Evolutionary conservation across 2,888 invertebrate genomes (phyloP).

Genomic region (Philereme vetulata): DNA sequence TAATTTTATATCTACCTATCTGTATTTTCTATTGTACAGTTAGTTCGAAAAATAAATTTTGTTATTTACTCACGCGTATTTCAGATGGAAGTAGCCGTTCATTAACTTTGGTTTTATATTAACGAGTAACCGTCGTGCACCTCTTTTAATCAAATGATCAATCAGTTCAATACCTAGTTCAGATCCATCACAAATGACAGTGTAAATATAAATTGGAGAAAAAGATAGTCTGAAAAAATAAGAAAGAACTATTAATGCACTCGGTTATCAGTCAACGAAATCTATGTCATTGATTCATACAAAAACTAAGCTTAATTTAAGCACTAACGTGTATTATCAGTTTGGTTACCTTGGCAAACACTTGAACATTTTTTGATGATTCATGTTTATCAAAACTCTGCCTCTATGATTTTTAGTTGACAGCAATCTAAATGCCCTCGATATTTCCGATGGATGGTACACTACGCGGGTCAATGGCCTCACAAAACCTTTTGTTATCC

Average conservation of each 20-base stretch:
- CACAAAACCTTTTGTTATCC: constrained; percentile 32
- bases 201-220: constrained; percentile 7
- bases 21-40: no score
- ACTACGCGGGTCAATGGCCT: constrained; percentile 28
- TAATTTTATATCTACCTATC: no score
- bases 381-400: constrained; percentile 32
- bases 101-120: constrained; percentile 18
- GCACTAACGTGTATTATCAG: no score
- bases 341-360: constrained; percentile 15
- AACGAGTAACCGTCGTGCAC: constrained; percentile 21
- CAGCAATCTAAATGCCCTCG: constrained; percentile 26
- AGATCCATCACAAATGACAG: constrained; percentile 30
- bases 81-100: constrained; percentile 28
- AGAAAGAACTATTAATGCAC: not conserved
- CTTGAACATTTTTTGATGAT: not conserved
- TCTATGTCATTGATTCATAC: no score
- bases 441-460: constrained; percentile 17
- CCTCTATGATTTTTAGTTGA: constrained; percentile 22
- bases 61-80: constrained; percentile 26
- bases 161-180: constrained; percentile 30
- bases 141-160: constrained; percentile 29
- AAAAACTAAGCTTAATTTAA: no score
- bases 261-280: no score
- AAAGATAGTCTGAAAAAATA: constrained; percentile 22
- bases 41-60: no score